These are phyloP conservation scores for Cladopsammia gracilis DNA, from an alignment of 64 coral and sea anemone species.

Conservation along the genomic window DNA sequence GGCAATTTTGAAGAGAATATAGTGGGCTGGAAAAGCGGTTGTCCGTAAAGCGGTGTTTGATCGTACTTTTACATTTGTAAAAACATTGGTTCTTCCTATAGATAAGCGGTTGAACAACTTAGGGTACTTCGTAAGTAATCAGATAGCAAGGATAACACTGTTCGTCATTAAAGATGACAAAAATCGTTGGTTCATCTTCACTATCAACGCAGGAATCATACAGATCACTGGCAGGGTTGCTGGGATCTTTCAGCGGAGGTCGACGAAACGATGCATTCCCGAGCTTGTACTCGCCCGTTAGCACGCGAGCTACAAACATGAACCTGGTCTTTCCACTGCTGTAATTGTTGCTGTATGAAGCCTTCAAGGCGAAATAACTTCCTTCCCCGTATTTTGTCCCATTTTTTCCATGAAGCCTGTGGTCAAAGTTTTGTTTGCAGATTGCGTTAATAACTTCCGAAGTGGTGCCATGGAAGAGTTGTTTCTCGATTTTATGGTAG, in stretches of 20 bases:
- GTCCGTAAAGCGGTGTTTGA: too few species aligned
- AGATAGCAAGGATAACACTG: conserved; percentile 43
- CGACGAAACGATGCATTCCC: conserved; percentile 28
- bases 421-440: conserved; percentile 78
- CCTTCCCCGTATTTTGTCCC: conserved; percentile 73
- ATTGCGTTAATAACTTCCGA: conserved; percentile 38
- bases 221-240: conserved; percentile 45
- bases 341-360: conserved; percentile 69
- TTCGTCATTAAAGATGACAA: conserved; percentile 81
- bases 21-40: too few species aligned
- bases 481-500: conserved; percentile 10
- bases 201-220: conserved; percentile 85
- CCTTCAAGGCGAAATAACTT: conserved; percentile 70
- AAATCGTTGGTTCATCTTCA: conserved; percentile 42
- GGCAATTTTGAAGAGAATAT: too few species aligned
- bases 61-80: too few species aligned
- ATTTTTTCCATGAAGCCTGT: conserved; percentile 23
- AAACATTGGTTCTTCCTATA: too few species aligned
- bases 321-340: conserved; percentile 22
- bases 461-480: conserved; percentile 68
- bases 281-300: conserved; percentile 60
- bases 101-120: too few species aligned
- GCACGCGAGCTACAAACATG: conserved; percentile 76
- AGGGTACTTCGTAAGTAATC: too few species aligned
- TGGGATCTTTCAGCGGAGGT: conserved; percentile 30